Evolutionary conservation across 2,113 vertebrate species (phyloP).

Genomic region (Litocranius walleri): DNA sequence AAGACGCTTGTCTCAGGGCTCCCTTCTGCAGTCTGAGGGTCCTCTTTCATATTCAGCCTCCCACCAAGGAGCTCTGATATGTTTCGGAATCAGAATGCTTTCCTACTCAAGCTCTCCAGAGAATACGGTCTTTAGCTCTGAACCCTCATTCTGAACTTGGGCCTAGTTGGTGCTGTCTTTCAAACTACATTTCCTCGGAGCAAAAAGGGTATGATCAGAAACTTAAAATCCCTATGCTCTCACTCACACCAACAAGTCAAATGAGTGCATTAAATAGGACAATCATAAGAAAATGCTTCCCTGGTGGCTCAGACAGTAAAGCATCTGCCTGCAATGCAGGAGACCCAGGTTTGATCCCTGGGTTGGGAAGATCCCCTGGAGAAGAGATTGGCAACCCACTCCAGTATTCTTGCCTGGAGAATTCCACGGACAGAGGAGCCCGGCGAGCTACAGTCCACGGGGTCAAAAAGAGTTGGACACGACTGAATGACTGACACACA

Average conservation of each 20-base stretch:
- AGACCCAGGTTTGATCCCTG: not conserved
- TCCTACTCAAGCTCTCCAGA: not conserved
- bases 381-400: not conserved
- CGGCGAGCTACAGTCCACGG: not conserved
- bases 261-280: not conserved
- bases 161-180: not conserved
- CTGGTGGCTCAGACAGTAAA: not conserved
- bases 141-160: not conserved
- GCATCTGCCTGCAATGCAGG: not conserved
- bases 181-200: not conserved
- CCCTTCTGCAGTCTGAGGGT: not conserved
- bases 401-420: not conserved
- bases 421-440: not conserved
- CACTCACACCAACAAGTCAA: not conserved
- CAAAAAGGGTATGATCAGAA: not conserved
- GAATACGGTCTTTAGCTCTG: not conserved
- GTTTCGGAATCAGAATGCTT: not conserved
- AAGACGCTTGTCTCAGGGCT: not conserved
- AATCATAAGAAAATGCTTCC: not conserved
- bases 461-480: rapidly evolving
- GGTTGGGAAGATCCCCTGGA: not conserved
- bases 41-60: not conserved
- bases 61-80: not conserved
- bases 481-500: not conserved
- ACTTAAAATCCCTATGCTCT: not conserved